Percentiles rank a stretch among this genome's conserved stretches.
Evolutionary conservation across 2,113 vertebrate genomes (phyloP).

Genomic region (Pterophyllum scalare): DNA sequence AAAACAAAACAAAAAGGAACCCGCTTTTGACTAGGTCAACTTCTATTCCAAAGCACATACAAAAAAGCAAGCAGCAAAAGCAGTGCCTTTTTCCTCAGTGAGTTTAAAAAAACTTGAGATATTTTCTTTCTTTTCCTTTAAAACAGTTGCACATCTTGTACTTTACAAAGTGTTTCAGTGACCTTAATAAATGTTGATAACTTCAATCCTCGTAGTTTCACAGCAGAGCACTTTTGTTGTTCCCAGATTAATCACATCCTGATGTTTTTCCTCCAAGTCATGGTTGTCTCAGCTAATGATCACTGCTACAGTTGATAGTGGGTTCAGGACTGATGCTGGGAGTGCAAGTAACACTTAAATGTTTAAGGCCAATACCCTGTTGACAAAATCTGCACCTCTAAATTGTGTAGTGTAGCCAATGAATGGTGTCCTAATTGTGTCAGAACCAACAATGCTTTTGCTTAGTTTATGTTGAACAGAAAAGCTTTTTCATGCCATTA

Average conservation of each 20-base stretch:
- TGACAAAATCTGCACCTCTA: background rate
- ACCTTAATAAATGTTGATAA: background rate
- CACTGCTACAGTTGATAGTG: background rate
- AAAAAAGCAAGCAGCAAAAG: background rate
- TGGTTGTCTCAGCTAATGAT: background rate
- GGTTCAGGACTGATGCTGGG: background rate
- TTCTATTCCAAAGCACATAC: too few species aligned
- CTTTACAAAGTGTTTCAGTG: background rate
- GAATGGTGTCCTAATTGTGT: slow-evolving; percentile 2
- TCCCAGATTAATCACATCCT: background rate
- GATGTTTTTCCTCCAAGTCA: background rate
- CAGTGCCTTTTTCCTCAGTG: too few species aligned
- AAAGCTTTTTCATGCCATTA: background rate
- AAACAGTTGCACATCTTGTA: background rate
- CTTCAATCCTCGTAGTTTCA: background rate
- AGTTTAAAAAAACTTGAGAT: background rate
- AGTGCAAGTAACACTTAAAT: background rate
- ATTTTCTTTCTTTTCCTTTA: background rate
- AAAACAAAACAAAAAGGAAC: too few species aligned
- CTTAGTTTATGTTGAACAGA: background rate
- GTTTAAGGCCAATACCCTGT: background rate
- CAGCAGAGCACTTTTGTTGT: background rate
- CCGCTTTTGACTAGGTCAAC: too few species aligned
- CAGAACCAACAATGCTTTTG: background rate
- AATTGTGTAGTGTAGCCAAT: background rate